Percentiles rank a stretch among this genome's conserved stretches.
phyloP scores from a whole-genome alignment of 2,113 vertebrate genomes.

The Zosterops lateralis region DNA sequence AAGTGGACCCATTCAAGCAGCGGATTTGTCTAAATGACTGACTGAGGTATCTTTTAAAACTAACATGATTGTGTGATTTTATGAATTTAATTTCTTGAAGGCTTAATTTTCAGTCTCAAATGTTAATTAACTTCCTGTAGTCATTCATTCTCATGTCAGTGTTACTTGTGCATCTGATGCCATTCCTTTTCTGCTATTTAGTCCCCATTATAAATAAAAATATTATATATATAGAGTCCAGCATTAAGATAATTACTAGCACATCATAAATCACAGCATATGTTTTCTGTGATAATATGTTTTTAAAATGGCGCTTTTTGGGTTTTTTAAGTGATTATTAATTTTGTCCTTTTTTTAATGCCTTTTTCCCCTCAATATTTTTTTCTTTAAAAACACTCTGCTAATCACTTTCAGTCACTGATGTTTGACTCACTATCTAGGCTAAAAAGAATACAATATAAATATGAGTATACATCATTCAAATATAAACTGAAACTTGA shows the following conservation, averaged over 20 bases:
- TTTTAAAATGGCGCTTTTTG: not conserved
- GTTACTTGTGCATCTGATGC: not conserved
- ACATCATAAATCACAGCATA: not conserved
- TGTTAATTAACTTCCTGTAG: not conserved
- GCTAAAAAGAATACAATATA: not conserved
- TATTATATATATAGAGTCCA: not conserved
- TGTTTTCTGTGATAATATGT: not conserved
- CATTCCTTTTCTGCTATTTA: not conserved
- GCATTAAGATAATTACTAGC: not conserved
- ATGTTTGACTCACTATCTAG: not conserved
- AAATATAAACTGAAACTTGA: not conserved
- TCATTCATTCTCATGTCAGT: not conserved
- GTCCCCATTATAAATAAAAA: not conserved
- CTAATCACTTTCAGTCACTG: not conserved
- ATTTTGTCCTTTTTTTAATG: not conserved
- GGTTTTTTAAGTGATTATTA: not conserved
- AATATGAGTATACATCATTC: not conserved
- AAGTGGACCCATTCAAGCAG: not conserved
- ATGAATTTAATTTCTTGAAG: not conserved
- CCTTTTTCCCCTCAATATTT: not conserved
- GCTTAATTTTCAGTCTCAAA: not conserved
- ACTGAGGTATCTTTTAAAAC: not conserved
- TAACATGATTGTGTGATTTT: not conserved
- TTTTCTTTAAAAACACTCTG: not conserved
- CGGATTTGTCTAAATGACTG: not conserved